Base-by-base conservation (phyloP, 2,113 vertebrate species). In the Ameiurus melas region DNA sequence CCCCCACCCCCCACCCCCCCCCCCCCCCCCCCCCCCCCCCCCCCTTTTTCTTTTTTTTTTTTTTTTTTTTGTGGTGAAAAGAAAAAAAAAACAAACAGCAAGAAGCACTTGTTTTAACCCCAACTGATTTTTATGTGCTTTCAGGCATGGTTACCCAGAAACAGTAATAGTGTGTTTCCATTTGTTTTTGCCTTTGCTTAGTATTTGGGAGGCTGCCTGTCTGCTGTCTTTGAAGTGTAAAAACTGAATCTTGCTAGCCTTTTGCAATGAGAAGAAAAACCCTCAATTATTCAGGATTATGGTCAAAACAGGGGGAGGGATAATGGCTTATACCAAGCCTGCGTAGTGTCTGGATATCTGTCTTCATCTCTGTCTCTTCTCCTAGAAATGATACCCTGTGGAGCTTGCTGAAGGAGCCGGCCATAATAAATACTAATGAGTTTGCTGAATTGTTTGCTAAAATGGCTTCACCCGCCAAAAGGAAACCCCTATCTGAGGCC, bases 371-470 rank as follows among this genome's bases (percentile, higher is more conserved):
- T 60, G 36, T 84, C 36, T 85, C 84, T 47, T 83, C 70, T 86
- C 64, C 19, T 88, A 95, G 95, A 55, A 93, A 86, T 70, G 86
- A 91, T 85, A 98, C 95, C 1, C 91, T 99, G 78, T 99, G 98
- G 98, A 97, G 96, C 83, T 93, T 94, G 60, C 93, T 99, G 89
- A 95, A 97, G 93, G 98, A 99, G 91, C 97, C 97, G 91, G 90
- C 94, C 85, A 96, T 99, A 91, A 94, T 92, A 79, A 97, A 98
- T 83, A 87, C 97, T 85, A 93, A 91, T 17, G 97, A 98, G 92
- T 99, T 99, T 95, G 98, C 99, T 87, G 97, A 97, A 89, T 96
- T 99, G 60, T 99, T 99, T 89, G 96, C 97, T 90, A 99, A 99
- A 96, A 95, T 95, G 88, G 96, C 92, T 84, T 91, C 95, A 90